Conservation (phyloP, 2,888 invertebrate genomes). For the Agriopis aurantiaria region DNA sequence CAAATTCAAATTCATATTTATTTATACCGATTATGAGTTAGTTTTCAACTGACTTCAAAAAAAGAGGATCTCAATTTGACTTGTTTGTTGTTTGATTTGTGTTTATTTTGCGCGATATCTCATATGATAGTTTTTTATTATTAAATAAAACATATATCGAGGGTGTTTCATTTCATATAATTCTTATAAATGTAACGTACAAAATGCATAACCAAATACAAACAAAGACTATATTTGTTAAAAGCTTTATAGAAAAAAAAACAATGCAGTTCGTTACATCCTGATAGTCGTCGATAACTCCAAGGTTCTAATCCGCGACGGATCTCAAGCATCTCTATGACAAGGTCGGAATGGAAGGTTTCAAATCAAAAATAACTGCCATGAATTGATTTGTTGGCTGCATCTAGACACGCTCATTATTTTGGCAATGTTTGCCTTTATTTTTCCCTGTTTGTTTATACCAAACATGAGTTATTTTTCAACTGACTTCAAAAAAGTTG, state of each 20-base stretch:
- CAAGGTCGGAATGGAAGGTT: slow-evolving; percentile 68
- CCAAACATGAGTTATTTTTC: neutral
- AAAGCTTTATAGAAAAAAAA: slow-evolving; percentile 44
- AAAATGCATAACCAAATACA: neutral
- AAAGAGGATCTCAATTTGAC: too few species aligned
- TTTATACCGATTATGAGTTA: too few species aligned
- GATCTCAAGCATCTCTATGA: slow-evolving; percentile 65
- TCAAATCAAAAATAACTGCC: slow-evolving; percentile 29
- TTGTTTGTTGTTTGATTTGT: too few species aligned
- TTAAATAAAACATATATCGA: too few species aligned
- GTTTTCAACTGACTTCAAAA: too few species aligned
- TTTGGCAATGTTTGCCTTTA: slow-evolving; percentile 2
- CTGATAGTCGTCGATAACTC: slow-evolving; percentile 74
- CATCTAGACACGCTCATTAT: slow-evolving; percentile 25
- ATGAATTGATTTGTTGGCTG: slow-evolving; percentile 26
- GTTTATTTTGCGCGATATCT: too few species aligned
- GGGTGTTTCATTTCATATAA: too few species aligned
- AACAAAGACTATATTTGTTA: slow-evolving; percentile 4
- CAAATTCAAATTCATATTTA: too few species aligned
- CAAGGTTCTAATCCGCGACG: slow-evolving; percentile 69
- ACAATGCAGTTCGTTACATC: slow-evolving; percentile 72
- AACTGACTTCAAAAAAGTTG: too few species aligned
- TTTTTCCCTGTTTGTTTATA: slow-evolving; percentile 7
- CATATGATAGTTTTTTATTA: too few species aligned
- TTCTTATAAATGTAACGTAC: too few species aligned